Conservation (phyloP, 1,140 invertebrate species). For the Diorhabda carinulata region DNA sequence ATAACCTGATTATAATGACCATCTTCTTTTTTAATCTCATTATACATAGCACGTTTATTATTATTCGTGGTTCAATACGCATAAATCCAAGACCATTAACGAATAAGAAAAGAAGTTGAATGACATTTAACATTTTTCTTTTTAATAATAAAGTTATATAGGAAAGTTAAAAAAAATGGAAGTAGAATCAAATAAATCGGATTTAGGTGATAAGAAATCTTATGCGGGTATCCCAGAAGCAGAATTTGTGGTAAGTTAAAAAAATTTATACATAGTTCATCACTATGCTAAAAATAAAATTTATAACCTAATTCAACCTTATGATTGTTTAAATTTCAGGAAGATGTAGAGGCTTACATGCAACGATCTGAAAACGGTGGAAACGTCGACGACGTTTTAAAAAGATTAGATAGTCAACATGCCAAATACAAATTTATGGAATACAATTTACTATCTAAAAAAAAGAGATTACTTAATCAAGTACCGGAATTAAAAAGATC, state of each 20-base stretch:
- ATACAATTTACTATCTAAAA: conserved; percentile 79
- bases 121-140: too few species aligned
- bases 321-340: conserved; percentile 57
- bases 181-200: conserved; percentile 24
- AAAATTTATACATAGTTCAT: conserved; percentile 9
- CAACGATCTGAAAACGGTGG: conserved; percentile 72
- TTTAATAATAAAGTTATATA: too few species aligned
- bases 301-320: conserved; percentile 23
- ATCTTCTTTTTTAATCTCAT: too few species aligned
- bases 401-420: conserved; percentile 84
- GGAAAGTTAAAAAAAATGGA: conserved; percentile 26
- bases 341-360: conserved; percentile 95
- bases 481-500: conserved; percentile 91
- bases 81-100: too few species aligned
- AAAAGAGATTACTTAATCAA: conserved; percentile 79
- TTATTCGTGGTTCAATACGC: too few species aligned
- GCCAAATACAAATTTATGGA: conserved; percentile 98
- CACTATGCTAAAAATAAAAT: conserved; percentile 20
- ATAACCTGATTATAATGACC: too few species aligned
- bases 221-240: conserved; percentile 78
- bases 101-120: too few species aligned
- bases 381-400: conserved; percentile 78
- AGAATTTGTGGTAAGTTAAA: conserved; percentile 67
- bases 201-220: conserved; percentile 59
- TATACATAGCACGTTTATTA: too few species aligned